A percentile compares a stretch with the other conserved stretches of the same genome.
These are phyloP conservation scores for Brachirus orientalis DNA, from an alignment of 2,113 vertebrate genomes.

Conservation along the genomic window DNA sequence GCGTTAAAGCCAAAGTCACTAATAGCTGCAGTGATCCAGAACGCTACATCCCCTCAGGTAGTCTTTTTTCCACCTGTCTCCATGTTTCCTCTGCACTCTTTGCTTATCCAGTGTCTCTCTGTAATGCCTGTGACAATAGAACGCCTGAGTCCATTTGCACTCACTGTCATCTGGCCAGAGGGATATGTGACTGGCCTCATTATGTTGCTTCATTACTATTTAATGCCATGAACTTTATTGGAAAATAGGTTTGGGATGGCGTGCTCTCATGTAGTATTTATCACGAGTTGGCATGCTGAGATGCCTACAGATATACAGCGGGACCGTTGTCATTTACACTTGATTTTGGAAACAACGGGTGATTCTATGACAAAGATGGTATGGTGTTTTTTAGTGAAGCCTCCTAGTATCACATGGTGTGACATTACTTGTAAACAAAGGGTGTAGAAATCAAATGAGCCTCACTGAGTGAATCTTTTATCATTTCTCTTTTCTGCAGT, in stretches of 20 bases:
- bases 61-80: conserved; percentile 28
- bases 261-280: conserved; percentile 62
- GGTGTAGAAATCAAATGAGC: too few species aligned
- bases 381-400: too few species aligned
- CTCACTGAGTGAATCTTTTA: too few species aligned
- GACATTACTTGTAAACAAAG: too few species aligned
- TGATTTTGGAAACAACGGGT: too few species aligned
- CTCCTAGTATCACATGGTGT: too few species aligned
- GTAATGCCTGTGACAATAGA: conserved; percentile 34
- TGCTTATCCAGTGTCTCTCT: conserved; percentile 10
- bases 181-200: conserved; percentile 61
- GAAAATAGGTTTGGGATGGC: conserved; percentile 59
- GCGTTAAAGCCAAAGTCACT: conserved; percentile 25
- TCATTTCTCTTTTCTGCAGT: too few species aligned
- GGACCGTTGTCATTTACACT: conserved; percentile 52
- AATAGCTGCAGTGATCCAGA: conserved; percentile 46
- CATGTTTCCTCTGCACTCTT: conserved; percentile 18
- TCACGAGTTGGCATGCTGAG: conserved; percentile 32
- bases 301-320: conserved; percentile 43
- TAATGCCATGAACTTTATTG: conserved; percentile 70
- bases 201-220: conserved; percentile 69
- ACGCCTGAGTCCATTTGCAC: conserved; percentile 49
- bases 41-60: conserved; percentile 29
- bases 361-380: conserved; percentile 1
- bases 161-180: conserved; percentile 47